Evolutionary conservation across 2,113 vertebrate species (phyloP), one percentile per base, ranked within the genome.

Genomic region (Nesogale talazaci): DNA sequence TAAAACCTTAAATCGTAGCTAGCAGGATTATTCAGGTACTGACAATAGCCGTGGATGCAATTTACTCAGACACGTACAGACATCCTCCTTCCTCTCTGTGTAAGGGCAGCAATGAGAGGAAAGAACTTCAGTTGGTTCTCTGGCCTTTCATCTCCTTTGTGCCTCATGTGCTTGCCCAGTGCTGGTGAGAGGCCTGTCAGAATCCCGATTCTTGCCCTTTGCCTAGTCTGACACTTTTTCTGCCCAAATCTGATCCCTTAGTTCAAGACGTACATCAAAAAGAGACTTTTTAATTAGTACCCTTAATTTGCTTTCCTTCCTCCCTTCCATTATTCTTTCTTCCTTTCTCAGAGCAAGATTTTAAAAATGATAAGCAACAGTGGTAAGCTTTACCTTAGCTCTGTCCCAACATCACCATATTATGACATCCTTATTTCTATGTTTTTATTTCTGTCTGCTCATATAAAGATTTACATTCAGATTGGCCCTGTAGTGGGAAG

Each of bases 1-100:
- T 88, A 34, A n/a, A n/a, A 81, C 42, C 38, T 95, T 86, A 46
- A 72, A 67, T 92, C 59, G 84, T 27, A 67, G 56, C 31, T n/a
- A 22, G 11, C 11, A 75, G 22, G 36, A 78, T 75, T 83, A 59
- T 88, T 61, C 23, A 61, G 36, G 25, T 31, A 38, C 0, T 56
- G 56, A 38, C 52, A 63, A 93, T 81, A 88, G 12, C 56, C 52
- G 6, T 3, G 63, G 20, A 23, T n/a, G 16, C 15, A 83, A 59
- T 83, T 83, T 75, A 88, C 8, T 31, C 67, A 77, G 80, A 80
- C 27, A 91, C 56, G 20, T 46, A 46, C 34, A n/a, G 40, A 42
- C 17, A 34, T 57, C 57, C 74, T 61, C 36, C 87, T 46, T 78
- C 27, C 12, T 83, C 42, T n/a, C 40, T 56, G 27, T 56, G 46